Conservation (phyloP, 2,797 vertebrate species). For the Tadarida brasiliensis region DNA sequence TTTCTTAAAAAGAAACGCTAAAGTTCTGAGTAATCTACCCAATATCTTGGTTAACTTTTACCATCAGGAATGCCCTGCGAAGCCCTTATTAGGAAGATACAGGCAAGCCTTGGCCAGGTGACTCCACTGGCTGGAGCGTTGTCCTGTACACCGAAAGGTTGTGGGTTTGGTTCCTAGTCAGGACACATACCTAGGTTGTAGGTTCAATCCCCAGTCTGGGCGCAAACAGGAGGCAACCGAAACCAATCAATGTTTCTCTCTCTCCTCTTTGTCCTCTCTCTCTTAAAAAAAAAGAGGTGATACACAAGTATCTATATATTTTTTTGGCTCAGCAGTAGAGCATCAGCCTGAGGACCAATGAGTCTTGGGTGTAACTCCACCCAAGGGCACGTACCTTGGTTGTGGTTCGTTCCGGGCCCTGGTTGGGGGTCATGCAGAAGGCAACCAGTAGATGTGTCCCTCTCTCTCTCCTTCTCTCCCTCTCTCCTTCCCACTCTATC, state of each 20-base stretch:
- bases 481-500: too few species aligned
- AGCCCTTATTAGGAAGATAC: background rate
- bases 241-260: background rate
- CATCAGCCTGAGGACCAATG: too few species aligned
- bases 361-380: too few species aligned
- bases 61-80: background rate
- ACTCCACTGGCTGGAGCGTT: background rate
- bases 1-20: background rate
- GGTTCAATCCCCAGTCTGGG: background rate
- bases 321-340: too few species aligned
- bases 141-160: background rate
- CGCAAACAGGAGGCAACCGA: background rate
- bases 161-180: background rate
- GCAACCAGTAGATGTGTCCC: too few species aligned
- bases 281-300: background rate
- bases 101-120: background rate
- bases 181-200: background rate
- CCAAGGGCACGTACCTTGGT: too few species aligned
- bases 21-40: background rate
- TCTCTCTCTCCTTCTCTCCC: too few species aligned
- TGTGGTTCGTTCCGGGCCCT: too few species aligned
- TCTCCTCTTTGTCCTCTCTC: background rate
- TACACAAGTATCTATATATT: background rate
- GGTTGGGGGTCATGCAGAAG: too few species aligned
- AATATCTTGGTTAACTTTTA: background rate